Evolutionary conservation across 1,140 invertebrate genomes (phyloP), one percentile per base, ranked within the genome.

Genomic region (Trichogramma pretiosum): DNA sequence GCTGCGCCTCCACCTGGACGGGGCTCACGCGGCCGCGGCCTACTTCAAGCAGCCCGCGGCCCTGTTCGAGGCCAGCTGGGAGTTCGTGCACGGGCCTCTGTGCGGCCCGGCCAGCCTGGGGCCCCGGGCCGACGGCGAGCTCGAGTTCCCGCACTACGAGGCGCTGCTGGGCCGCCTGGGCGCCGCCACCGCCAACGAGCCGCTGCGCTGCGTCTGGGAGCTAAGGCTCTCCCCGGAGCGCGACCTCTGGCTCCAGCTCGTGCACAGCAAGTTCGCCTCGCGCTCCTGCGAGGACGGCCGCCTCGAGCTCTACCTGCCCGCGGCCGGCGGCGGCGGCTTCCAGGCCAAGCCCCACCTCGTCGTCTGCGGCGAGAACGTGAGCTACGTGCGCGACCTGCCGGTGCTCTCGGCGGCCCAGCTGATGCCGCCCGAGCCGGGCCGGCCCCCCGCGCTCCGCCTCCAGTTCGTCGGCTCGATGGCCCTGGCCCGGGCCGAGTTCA

Each of bases 191-290:
- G 80, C 82, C 9, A 83, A 83, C 0, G 79, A 85, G 44, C 76
- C 79, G 1, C 84, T 90, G 39, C 84, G 86, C 55, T 93, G 88
- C 61, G 87, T 92, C 42, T 92, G 88, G 88, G 87, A 92, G 59
- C 70, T 92, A 21, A 77, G 81, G 46, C 85, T 90, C 3, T 85
- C 84, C 49, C 76, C 79, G 39, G 85, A 89, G 28, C 71, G 85
- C 33, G 87, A 92, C 66, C 74, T 92, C 5, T 90, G 84, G 83
- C 63, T 93, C 1, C 85, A 89, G 59, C 83, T 91, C 58, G 88
- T 91, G 56, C 85, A 88, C 52, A 84, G 89, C 10, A 84, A 87
- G 50, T 92, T 92, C 60, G 79, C 83, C 0, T 80, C 79, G 0
- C 77, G 85, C 28, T 81, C 82, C 35, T 91, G 88, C 60, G 83